Evolutionary conservation across 2,113 vertebrate species (phyloP), one percentile per base, ranked within the genome.

Genomic region (Microcebus lehilahytsara): DNA sequence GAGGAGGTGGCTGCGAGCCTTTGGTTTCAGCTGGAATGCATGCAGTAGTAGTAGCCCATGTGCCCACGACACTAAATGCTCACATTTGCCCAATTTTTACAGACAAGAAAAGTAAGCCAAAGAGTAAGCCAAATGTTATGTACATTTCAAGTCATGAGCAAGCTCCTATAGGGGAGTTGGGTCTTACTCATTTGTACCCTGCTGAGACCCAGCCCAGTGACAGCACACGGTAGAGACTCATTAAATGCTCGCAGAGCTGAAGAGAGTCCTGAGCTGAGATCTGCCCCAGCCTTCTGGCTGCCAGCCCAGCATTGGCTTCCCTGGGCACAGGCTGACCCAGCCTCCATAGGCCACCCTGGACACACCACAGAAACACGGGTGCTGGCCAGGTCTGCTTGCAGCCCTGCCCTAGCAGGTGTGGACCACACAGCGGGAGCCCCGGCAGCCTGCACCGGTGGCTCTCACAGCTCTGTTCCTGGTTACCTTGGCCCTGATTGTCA

Each of bases 61-160:
- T 60, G 58, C 22, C 71, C 37, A 34, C 46, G 14, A 74, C 23
- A 49, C 25, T 49, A 22, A 71, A 69, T 74, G 25, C 60, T 84
- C 64, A 94, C 32, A 37, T 79, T 85, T 64, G 34, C n/a, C 84
- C 51, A 60, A 0, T 56, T 72, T 74, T 94, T 40, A 92, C 69
- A 74, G 75, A 74, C 17, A 46, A 56, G 67, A 78, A 60, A 79
- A 85, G 46, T 19, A 51, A 91, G 67, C 46, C 30, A 30, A 95
- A 92, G 67, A 49, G 10, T 9, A 42, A 42, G 42, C 42, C 42
- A 78, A 60, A 95, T 32, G 23, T 11, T 56, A 67, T 27, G 23
- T 58, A 79, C 34, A 74, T 79, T 69, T 83, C 88, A 94, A 86
- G 51, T 30, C 32, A 20, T 37, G 4, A 6, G 19, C 14, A 75